Percentiles rank a stretch among this genome's conserved stretches.
Evolutionary conservation across 2,113 vertebrate species (phyloP).

Genomic region (Varanus salvator): DNA sequence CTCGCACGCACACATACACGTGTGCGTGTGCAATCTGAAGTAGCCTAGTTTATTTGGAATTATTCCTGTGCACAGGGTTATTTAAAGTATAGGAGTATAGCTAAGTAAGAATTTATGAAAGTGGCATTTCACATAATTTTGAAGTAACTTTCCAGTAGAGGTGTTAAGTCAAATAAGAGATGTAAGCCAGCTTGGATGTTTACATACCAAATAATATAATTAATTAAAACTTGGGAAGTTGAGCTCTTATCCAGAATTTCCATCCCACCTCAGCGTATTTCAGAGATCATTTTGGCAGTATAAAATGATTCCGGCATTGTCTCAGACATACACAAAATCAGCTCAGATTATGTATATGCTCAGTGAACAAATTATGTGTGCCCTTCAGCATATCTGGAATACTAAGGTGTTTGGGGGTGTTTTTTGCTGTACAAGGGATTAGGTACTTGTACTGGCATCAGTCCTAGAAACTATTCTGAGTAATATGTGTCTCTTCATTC

Average conservation of each 20-base stretch:
- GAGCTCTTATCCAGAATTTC: neutral
- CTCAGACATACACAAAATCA: no score
- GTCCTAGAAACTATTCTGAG: neutral
- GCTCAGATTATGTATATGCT: neutral
- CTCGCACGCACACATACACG: no score
- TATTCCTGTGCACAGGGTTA: neutral
- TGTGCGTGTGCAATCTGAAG: neutral
- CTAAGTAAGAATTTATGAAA: constrained; percentile 63
- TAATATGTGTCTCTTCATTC: neutral
- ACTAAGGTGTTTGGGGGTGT: no score
- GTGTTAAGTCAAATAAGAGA: constrained; percentile 52
- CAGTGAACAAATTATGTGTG: neutral
- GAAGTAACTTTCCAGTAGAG: constrained; percentile 64
- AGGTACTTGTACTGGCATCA: neutral
- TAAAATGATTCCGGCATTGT: neutral
- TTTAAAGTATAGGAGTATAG: constrained; percentile 37
- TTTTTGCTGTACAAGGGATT: neutral
- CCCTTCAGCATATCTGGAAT: neutral
- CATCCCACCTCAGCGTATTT: no score
- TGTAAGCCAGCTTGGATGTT: constrained; percentile 49
- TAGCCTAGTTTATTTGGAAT: neutral
- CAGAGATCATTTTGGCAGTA: no score
- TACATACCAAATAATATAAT: constrained; percentile 7
- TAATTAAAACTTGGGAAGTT: constrained; percentile 27
- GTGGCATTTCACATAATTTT: constrained; percentile 59